Conservation (phyloP, 2,888 invertebrate genomes). For the Quadriops clusia region DNA sequence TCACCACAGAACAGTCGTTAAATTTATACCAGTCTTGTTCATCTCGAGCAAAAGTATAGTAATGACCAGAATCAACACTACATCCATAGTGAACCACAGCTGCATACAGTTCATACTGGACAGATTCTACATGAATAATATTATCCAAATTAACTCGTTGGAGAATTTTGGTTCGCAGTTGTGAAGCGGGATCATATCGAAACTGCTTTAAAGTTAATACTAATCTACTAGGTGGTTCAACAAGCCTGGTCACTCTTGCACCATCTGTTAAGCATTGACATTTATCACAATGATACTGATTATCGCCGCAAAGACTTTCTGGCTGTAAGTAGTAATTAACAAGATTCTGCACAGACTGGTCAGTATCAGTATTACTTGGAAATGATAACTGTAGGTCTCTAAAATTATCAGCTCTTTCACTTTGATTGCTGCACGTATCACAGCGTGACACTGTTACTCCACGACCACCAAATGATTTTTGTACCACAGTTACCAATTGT, state of each 20-base stretch:
- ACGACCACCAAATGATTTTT: slow-evolving; percentile 67
- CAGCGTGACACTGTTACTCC: slow-evolving; percentile 64
- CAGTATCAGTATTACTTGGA: slow-evolving; percentile 38
- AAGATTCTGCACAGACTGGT: slow-evolving; percentile 62
- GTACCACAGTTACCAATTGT: slow-evolving; percentile 52
- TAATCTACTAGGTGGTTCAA: slow-evolving; percentile 63
- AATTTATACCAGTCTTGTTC: slow-evolving; percentile 63
- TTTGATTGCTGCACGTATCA: slow-evolving; percentile 56
- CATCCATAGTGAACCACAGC: slow-evolving; percentile 77
- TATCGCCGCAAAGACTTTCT: slow-evolving; percentile 68
- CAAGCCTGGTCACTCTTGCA: slow-evolving; percentile 54
- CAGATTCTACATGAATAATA: slow-evolving; percentile 12
- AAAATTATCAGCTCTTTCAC: slow-evolving; percentile 65
- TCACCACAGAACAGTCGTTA: slow-evolving; percentile 64
- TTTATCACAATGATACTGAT: slow-evolving; percentile 68
- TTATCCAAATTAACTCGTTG: slow-evolving; percentile 38
- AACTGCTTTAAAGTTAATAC: slow-evolving; percentile 75
- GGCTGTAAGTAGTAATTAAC: slow-evolving; percentile 67
- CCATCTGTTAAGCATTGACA: slow-evolving; percentile 68
- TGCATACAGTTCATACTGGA: slow-evolving; percentile 60
- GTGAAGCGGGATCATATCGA: slow-evolving; percentile 56
- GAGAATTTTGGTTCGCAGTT: slow-evolving; percentile 68
- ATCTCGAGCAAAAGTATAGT: slow-evolving; percentile 71
- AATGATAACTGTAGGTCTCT: slow-evolving; percentile 70
- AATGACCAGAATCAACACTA: slow-evolving; percentile 77